phyloP scores from a whole-genome alignment of 2,888 invertebrate species.

The Metellina segmentata region DNA sequence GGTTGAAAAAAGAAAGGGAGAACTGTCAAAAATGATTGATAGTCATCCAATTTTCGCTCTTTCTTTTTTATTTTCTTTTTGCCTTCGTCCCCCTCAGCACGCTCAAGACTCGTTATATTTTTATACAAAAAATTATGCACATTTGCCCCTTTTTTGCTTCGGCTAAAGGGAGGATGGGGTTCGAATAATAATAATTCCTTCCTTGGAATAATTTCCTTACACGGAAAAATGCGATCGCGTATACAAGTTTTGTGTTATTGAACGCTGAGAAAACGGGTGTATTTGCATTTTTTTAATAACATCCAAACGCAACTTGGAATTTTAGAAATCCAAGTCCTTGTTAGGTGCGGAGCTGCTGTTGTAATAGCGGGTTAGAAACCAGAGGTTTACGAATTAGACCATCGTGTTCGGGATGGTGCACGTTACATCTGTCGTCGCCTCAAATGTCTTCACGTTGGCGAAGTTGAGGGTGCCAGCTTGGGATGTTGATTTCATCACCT shows the following conservation, averaged over 20 bases:
- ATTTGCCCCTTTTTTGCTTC: neutral
- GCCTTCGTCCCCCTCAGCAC: neutral
- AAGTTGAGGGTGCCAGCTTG: too few relatives aligned
- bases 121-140: constrained; percentile 48
- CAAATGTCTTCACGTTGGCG: too few relatives aligned
- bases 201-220: neutral
- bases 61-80: constrained; percentile 17
- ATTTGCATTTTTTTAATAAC: neutral
- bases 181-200: constrained; percentile 20
- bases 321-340: neutral
- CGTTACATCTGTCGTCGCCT: too few relatives aligned
- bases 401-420: too few relatives aligned
- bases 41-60: constrained; percentile 61
- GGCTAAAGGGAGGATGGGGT: neutral
- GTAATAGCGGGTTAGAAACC: too few relatives aligned
- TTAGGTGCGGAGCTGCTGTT: too few relatives aligned
- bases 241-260: neutral
- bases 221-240: neutral
- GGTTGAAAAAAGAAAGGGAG: neutral
- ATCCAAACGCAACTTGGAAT: neutral
- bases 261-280: neutral
- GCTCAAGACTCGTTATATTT: constrained; percentile 36
- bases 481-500: too few relatives aligned
- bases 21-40: constrained; percentile 75
- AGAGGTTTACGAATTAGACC: too few relatives aligned